Percentiles rank a stretch among this genome's conserved stretches.
Evolutionary conservation across 2,888 invertebrate species (phyloP).

Genomic region (Xestia ashworthii): DNA sequence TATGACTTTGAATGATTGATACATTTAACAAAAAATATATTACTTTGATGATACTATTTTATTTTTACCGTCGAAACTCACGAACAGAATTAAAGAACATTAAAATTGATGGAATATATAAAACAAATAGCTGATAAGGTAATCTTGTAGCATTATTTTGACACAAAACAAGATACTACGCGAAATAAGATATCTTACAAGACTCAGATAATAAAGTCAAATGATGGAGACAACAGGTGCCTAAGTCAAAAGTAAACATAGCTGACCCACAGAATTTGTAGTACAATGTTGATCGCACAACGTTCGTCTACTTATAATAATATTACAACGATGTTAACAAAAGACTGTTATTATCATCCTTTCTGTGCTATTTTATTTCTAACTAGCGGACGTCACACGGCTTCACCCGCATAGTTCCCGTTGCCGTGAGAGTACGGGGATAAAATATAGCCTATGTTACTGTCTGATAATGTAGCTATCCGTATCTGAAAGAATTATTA

Average conservation of each 20-base stretch:
- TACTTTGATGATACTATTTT: background rate
- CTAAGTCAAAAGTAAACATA: conserved; percentile 31
- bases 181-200: conserved; percentile 2
- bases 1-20: background rate
- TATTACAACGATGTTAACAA: conserved; percentile 7
- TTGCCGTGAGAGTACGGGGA: too few species aligned
- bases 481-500: too few species aligned
- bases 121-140: conserved; percentile 7
- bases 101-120: background rate
- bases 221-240: conserved; percentile 13
- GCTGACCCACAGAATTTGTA: conserved; percentile 24
- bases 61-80: background rate
- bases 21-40: background rate
- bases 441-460: too few species aligned
- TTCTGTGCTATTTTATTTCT: background rate
- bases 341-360: background rate
- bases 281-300: conserved; percentile 1
- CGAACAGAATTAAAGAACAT: background rate
- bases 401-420: too few species aligned
- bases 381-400: too few species aligned
- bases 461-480: too few species aligned
- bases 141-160: background rate
- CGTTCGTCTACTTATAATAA: background rate
- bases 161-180: background rate
- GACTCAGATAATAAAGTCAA: conserved; percentile 9